Conservation (phyloP, 2,797 vertebrate genomes). For the Hipposideros larvatus region DNA sequence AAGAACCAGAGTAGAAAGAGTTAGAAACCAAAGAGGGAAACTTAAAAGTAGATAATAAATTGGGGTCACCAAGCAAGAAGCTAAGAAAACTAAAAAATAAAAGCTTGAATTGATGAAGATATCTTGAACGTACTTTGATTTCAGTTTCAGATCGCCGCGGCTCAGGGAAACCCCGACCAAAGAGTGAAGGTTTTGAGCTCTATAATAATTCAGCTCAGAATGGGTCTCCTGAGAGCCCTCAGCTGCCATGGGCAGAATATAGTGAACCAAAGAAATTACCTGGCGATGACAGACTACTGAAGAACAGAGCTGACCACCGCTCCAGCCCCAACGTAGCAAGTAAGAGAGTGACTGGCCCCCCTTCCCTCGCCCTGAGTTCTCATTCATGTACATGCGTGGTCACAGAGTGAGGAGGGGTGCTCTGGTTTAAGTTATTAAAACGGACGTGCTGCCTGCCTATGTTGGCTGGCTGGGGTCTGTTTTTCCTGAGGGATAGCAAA, state of each 20-base stretch:
- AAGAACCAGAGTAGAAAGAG: neutral
- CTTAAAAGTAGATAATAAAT: too few relatives aligned
- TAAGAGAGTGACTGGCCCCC: constrained; percentile 85
- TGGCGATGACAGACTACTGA: constrained; percentile 95
- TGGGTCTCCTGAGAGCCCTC: constrained; percentile 97
- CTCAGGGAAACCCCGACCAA: constrained; percentile 97
- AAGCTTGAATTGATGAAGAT: neutral
- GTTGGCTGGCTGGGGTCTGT: too few relatives aligned
- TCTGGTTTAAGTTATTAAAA: neutral
- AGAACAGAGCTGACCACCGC: constrained; percentile 96
- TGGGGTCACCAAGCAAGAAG: neutral
- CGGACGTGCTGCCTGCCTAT: too few relatives aligned
- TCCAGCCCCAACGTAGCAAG: constrained; percentile 99
- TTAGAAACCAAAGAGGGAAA: neutral
- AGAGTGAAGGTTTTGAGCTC: constrained; percentile 99
- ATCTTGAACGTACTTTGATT: constrained; percentile 58
- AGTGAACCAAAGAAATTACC: constrained; percentile 96
- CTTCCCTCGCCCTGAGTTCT: neutral
- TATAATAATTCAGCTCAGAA: constrained; percentile 96
- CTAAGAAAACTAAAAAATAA: rapidly evolving
- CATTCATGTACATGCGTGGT: neutral
- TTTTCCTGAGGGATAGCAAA: neutral
- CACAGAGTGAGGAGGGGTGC: rapidly evolving
- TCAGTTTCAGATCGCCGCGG: constrained; percentile 94
- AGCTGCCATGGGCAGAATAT: constrained; percentile 94